Conservation (phyloP, 2,113 vertebrate species). For the Calidris pygmaea region DNA sequence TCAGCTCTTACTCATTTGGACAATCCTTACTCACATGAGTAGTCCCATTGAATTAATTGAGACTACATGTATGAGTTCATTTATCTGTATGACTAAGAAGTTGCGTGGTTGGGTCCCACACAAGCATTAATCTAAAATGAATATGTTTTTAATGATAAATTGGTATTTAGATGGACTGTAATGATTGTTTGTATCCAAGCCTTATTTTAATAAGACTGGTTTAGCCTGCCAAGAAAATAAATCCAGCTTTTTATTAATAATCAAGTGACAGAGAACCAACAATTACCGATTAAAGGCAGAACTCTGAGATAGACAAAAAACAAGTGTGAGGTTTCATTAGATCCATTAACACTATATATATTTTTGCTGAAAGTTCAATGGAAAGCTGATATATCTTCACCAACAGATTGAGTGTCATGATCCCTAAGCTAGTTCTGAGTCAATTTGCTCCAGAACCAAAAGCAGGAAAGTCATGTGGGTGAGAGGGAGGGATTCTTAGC, state of each 20-base stretch:
- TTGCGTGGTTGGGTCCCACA: neutral
- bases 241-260: constrained; percentile 46
- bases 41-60: constrained; percentile 34
- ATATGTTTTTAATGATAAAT: constrained; percentile 59
- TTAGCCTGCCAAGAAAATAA: constrained; percentile 46
- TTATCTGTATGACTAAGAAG: neutral
- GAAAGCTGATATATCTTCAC: neutral
- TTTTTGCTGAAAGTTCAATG: neutral
- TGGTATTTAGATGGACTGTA: constrained; percentile 30
- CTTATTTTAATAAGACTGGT: constrained; percentile 53
- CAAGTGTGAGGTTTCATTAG: constrained; percentile 1
- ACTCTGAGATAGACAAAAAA: neutral
- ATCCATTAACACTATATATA: neutral
- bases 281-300: constrained; percentile 17
- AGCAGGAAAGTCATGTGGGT: neutral
- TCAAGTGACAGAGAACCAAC: neutral
- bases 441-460: neutral
- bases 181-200: constrained; percentile 5
- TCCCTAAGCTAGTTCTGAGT: neutral
- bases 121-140: constrained; percentile 15
- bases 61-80: constrained; percentile 23
- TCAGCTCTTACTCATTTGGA: constrained; percentile 22
- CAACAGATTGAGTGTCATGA: neutral
- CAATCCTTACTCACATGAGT: constrained; percentile 14
- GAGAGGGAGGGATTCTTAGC: neutral